These are phyloP conservation scores for Hemibagrus guttatus DNA, from an alignment of 2,797 vertebrate genomes.

Conservation along the genomic window DNA sequence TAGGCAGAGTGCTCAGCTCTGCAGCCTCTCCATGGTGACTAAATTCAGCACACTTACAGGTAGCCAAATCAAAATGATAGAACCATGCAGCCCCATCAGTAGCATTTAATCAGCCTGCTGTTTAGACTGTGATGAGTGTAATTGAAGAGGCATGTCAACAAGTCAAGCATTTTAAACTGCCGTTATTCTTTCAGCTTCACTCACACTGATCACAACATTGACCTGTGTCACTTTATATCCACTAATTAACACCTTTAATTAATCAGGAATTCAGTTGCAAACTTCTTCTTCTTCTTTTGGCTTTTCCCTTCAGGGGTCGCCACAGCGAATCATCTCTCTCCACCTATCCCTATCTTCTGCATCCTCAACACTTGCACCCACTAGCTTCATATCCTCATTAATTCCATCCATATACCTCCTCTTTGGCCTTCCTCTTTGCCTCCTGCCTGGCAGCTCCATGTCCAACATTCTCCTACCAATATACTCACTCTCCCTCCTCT, in stretches of 20 bases:
- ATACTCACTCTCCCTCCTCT: no score
- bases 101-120: conserved; percentile 24
- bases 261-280: neutral
- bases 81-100: conserved; percentile 19
- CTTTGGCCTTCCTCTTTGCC: no score
- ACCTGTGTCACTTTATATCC: neutral
- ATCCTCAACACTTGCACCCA: no score
- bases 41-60: conserved; percentile 17
- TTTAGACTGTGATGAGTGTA: conserved; percentile 35
- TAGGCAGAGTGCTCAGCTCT: conserved; percentile 2
- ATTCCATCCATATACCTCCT: no score
- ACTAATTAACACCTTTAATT: neutral
- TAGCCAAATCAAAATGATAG: conserved; percentile 31
- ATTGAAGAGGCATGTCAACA: conserved; percentile 24
- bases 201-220: neutral
- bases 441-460: no score
- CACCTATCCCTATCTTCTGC: no score
- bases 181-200: conserved; percentile 8
- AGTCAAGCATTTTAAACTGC: conserved; percentile 8
- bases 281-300: no score
- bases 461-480: no score
- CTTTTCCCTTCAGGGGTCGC: no score
- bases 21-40: conserved; percentile 21
- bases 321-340: no score
- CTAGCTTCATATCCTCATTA: no score